phyloP scores from a whole-genome alignment of 2,797 vertebrate species.

The Lindbergichthys nudifrons region DNA sequence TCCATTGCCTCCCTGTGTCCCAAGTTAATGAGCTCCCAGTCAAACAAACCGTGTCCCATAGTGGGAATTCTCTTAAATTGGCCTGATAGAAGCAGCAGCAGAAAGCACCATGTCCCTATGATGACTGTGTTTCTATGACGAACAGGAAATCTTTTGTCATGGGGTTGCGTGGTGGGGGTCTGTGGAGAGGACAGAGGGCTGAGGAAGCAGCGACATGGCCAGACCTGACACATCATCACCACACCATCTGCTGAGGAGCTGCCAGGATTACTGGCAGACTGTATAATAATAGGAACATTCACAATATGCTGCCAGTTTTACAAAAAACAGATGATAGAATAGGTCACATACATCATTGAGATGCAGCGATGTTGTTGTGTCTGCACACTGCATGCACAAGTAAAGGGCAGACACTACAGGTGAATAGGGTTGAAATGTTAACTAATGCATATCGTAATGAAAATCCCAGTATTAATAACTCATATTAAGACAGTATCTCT shows the following conservation, averaged over 20 bases:
- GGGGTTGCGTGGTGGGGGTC: conserved; percentile 61
- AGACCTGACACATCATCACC: conserved; percentile 65
- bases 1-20: conserved; percentile 22
- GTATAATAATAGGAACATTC: conserved; percentile 61
- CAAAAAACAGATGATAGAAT: conserved; percentile 42
- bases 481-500: too few species aligned
- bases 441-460: too few species aligned
- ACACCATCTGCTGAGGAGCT: conserved; percentile 76
- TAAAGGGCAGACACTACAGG: too few species aligned
- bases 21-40: conserved; percentile 53
- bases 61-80: conserved; percentile 62
- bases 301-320: conserved; percentile 29
- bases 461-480: too few species aligned
- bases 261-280: conserved; percentile 65
- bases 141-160: conserved; percentile 84
- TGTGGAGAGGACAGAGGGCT: conserved; percentile 64
- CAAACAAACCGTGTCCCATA: conserved; percentile 50
- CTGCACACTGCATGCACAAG: conserved; percentile 10
- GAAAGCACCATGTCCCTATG: conserved; percentile 58
- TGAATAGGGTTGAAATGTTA: too few species aligned
- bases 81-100: conserved; percentile 53
- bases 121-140: conserved; percentile 75
- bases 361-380: conserved; percentile 1
- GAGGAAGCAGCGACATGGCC: conserved; percentile 65
- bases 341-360: conserved; percentile 25